Evolutionary conservation across 2,797 vertebrate species (phyloP), one percentile per base, ranked within the genome.

Genomic region (Takifugu rubripes): DNA sequence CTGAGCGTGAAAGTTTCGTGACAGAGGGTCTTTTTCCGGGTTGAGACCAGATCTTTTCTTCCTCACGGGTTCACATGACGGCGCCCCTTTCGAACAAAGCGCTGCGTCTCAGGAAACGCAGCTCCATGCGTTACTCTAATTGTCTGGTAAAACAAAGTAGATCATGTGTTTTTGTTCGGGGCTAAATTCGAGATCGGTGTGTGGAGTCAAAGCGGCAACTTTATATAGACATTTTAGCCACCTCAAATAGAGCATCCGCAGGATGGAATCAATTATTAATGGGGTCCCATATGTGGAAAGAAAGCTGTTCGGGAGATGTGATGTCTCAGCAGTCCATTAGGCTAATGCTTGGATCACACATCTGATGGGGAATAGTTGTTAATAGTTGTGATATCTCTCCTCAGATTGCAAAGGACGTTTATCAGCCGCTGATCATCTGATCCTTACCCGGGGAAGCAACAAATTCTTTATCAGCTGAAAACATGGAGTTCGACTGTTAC

Each of bases 401-500:
- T 46, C 60, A 74, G 74, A 59, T 73, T 61, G 64, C 29, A 45
- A 63, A 63, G 77, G 62, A 63, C 54, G 64, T 29, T 72, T 56
- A n/a, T 5, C 33, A 52, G 55, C 60, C 52, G 63, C 59, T 3
- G 33, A 54, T 40, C 3, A 44, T 47, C 58, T 25, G 53, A 56
- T 63, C 47, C 5, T 79, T 14, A 40, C 11, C 36, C 11, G 31
- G 27, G 31, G 14, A 5, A 11, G 11, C 36, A 3, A 3, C 14
- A 14, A 40, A 14, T 4, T 40, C 11, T 14, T 40, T 40, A 14
- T 40, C 36, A 42, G 12, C 40, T 48, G 46, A 15, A 3, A 75
- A 83, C 59, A 95, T 97, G 96, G 96, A 96, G 83, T 88, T 92
- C 60, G 94, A 94, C 68, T 90, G 92, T 66, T 92, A 91, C 72